Base-by-base conservation (phyloP, 1,140 invertebrate genomes). In the Oncopodura yosiiana region DNA sequence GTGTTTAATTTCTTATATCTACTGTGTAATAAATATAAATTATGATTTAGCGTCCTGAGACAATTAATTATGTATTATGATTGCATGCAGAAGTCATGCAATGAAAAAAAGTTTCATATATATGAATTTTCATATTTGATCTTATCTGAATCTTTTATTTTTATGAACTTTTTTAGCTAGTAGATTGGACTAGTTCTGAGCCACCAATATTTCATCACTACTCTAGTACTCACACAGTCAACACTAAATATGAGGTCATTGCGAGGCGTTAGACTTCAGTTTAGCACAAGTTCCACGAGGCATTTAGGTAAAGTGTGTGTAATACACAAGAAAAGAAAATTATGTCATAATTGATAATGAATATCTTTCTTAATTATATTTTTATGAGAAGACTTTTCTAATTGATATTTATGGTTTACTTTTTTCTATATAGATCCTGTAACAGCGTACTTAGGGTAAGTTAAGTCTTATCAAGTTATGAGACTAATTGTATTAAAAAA, bases 241-340 rank as follows among this genome's bases (percentile, higher is more conserved):
- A 19, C 27, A 62, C 61, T 16, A 62, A 62, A 23, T 62, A 62
- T 41, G 61, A n/a, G 61, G 3, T 51, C 56, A 14, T 45, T 62
- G 9, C 46, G 56, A 18, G 61, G 61, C 16, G 41, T 62, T 30
- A 39, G 44, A 43, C 43, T 59, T 11, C 61, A 62, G 41, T 62
- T 62, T 43, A 59, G 53, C 27, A 56, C 61, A 16, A 59, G 61
- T 36, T 55, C 56, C 24, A 41, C 53, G 3, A 59, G 39, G 29
- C 61, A 62, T 43, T 29, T 62, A n/a, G 61, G 61, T 59, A 50
- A 59, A 49, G 18, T 9, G 9, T 12, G 23, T n/a, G n/a, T n/a
- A 42, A 8, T n/a, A 16, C 39, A 9, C 19, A 16, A 14, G 6
- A 49, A 32, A 49, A 36, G 27, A 32, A 49, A 45, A 8, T 9